phyloP scores from a whole-genome alignment of 2,113 vertebrate species.

The Empidonax traillii region DNA sequence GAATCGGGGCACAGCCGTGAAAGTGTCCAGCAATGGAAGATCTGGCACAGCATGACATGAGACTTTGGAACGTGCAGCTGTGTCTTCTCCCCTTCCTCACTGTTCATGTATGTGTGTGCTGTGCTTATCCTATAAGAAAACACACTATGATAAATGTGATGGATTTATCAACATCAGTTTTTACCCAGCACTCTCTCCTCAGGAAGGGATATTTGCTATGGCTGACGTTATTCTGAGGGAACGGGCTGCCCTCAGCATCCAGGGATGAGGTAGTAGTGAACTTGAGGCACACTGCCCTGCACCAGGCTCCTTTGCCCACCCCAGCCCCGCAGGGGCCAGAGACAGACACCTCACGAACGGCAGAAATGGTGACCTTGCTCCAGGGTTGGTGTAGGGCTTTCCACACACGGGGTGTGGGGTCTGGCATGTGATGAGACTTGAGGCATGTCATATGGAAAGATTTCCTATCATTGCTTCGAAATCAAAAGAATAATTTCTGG shows the following conservation, averaged over 20 bases:
- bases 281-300: neutral
- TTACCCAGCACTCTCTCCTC: neutral
- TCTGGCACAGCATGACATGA: fast-evolving
- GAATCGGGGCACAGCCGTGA: neutral
- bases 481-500: neutral
- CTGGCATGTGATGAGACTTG: neutral
- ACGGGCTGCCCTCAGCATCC: neutral
- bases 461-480: neutral
- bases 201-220: neutral
- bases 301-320: neutral
- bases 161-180: neutral
- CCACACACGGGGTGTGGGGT: fast-evolving
- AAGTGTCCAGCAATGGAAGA: neutral
- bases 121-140: neutral
- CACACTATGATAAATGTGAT: neutral
- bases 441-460: neutral
- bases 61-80: neutral
- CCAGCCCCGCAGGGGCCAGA: neutral
- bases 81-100: neutral
- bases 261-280: neutral
- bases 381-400: neutral
- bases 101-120: fast-evolving
- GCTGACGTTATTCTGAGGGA: neutral
- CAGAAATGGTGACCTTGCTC: neutral
- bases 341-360: fast-evolving